These are phyloP conservation scores for Hycleus phaleratus DNA, from an alignment of 1,140 invertebrate species.

Conservation along the genomic window DNA sequence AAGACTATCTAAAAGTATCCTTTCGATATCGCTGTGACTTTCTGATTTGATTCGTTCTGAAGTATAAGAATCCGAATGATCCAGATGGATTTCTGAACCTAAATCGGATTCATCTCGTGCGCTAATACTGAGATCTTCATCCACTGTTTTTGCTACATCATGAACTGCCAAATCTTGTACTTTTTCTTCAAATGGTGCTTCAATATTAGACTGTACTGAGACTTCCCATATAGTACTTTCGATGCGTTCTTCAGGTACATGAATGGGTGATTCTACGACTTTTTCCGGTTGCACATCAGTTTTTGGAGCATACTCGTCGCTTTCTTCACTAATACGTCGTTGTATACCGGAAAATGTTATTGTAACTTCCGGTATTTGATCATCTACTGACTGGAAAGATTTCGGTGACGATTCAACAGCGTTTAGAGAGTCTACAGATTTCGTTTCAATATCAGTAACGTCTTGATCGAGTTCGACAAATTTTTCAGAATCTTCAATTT, in stretches of 20 bases:
- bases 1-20: slow-evolving; percentile 39
- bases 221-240: slow-evolving; percentile 58
- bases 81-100: slow-evolving; percentile 38
- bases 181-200: slow-evolving; percentile 30
- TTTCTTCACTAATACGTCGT: slow-evolving; percentile 38
- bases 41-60: slow-evolving; percentile 35
- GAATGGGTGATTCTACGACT: slow-evolving; percentile 41
- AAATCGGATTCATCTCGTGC: slow-evolving; percentile 36
- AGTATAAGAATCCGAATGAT: slow-evolving; percentile 35
- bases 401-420: slow-evolving; percentile 25
- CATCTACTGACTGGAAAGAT: slow-evolving; percentile 16
- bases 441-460: slow-evolving; percentile 34
- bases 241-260: slow-evolving; percentile 50
- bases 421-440: slow-evolving; percentile 23
- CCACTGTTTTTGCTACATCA: slow-evolving; percentile 12
- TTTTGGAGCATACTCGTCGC: slow-evolving; percentile 29
- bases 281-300: slow-evolving; percentile 19
- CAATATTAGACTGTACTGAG: slow-evolving; percentile 46
- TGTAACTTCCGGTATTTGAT: slow-evolving; percentile 38
- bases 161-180: slow-evolving; percentile 21
- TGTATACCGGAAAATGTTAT: slow-evolving; percentile 37
- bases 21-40: slow-evolving; percentile 38
- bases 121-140: slow-evolving; percentile 34
- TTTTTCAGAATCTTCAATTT: slow-evolving; percentile 45
- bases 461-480: slow-evolving; percentile 39